Evolutionary conservation across 2,888 invertebrate genomes (phyloP), one percentile per base, ranked within the genome.

Genomic region (Temnothorax unifasciatus): DNA sequence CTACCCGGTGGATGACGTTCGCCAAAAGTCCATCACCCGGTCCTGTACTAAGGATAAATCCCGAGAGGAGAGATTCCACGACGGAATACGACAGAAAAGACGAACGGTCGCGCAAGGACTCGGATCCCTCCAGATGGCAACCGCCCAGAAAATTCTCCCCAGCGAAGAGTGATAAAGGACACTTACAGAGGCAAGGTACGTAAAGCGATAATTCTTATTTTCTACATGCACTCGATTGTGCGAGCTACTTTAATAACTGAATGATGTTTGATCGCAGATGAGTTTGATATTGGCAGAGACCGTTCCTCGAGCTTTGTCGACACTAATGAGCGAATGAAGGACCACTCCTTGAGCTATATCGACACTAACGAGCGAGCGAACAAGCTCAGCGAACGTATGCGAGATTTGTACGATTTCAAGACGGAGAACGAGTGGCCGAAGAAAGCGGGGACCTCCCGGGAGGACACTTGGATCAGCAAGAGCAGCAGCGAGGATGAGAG

Each of bases 401-500:
- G 90, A 18, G 94, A 94, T 41, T 82, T 94, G 0, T 94, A 94
- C 77, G 93, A 94, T 74, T 91, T 94, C 47, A 92, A 93, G 61
- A 93, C 90, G 6, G 94, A 93, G 63, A 90, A 92, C 38, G 93
- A 94, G 54, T 93, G 92, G 91, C 93, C 93, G 13, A 91, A 90
- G 54, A 91, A 89, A 38, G 77, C 90, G 63, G 82, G 64, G 4
- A 79, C 83, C 8, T 82, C 69, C 6, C 82, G 83, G n/a, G 88
- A 90, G 8, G 83, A 79, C 25, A 44, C 74, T 9, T 92, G 91
- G 93, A 93, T 91, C 69, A 93, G 91, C 81, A 92, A 90, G 61
- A 92, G 92, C 71, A 91, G 88, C 83, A 92, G 92, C 77, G 93
- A 92, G 52, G 93, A 92, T 1, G 91, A 93, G 1, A 81, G 29